Evolutionary conservation across 2,888 invertebrate species (phyloP), one percentile per base, ranked within the genome.

Genomic region (Tinea semifulvella): DNA sequence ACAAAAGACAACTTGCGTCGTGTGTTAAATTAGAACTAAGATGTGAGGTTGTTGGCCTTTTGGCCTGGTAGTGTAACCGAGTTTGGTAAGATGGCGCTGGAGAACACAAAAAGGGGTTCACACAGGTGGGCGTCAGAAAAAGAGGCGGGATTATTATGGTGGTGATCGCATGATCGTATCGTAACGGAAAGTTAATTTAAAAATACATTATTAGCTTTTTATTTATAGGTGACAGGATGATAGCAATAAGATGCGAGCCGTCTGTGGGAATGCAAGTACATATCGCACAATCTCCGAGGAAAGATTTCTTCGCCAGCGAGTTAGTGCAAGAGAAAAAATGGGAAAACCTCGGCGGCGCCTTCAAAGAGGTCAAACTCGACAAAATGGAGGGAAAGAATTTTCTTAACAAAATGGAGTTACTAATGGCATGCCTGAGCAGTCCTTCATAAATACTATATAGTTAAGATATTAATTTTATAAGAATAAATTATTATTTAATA

Each of bases 371-470:
- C 25, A 86, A 92, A 55, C 86, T 96, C 67, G 95, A 96, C 52
- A 94, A 94, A 71, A 92, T 98, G 88, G 96, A 97, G 66, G 97
- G 98, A 43, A 92, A 93, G 61, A 97, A 96, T 75, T 96, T 98
- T 66, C 82, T 96, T 4, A 96, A 95, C 62, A 97, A 97, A 83
- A 94, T 97, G 90, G 97, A 98, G 77, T 84, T 96, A 55, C 84
- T 97, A 3, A 96, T 97, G 96, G 96, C 96, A 46, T 91, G 91
- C 56, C 76, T 91, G 10, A 90, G 91, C 49, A 90, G 90, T 60
- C 88, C 88, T 49, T 89, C 88, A 31, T 85, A 80, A 70, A 48
- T 45, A 16, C 16, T 22, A 22, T 39, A 10, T 38, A 19, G 27
- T 36, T 35, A 44, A 28, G 46, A 46, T 43, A 31, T 49, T 49